phyloP scores from a whole-genome alignment of 2,797 vertebrate genomes.

The Enteromius radiatus region DNA sequence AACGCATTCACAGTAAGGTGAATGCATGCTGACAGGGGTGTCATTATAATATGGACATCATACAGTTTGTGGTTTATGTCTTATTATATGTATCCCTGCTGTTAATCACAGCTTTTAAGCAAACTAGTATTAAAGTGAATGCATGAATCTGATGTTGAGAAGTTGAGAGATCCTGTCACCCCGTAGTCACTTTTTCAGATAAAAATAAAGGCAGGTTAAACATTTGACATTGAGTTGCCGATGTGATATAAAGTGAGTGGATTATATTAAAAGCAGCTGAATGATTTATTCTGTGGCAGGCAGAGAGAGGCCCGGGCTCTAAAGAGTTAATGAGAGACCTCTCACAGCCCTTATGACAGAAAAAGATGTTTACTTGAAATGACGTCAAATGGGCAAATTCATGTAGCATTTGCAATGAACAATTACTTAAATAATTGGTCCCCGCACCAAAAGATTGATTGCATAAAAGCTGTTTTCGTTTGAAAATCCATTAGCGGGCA shows the following conservation, averaged over 20 bases:
- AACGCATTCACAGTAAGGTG: constrained; percentile 4
- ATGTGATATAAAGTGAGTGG: constrained; percentile 7
- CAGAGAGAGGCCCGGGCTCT: constrained; percentile 62
- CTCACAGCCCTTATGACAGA: constrained; percentile 71
- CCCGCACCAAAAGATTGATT: constrained; percentile 83
- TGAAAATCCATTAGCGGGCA: constrained; percentile 83
- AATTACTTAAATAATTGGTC: constrained; percentile 87
- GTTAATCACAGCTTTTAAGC: not conserved
- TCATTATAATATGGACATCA: not conserved
- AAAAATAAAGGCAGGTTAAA: not conserved
- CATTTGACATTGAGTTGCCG: not conserved
- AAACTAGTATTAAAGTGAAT: not conserved
- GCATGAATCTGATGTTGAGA: not conserved
- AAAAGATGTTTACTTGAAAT: constrained; percentile 71
- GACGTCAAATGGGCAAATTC: constrained; percentile 81
- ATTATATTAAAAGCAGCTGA: constrained; percentile 26
- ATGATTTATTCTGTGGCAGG: constrained; percentile 58
- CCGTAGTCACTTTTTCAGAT: not conserved
- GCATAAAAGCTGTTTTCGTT: constrained; percentile 85
- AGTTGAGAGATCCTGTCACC: not conserved
- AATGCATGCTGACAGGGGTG: constrained; percentile 4
- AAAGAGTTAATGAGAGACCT: constrained; percentile 72
- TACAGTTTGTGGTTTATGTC: not conserved
- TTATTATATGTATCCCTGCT: not conserved
- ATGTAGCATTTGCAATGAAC: constrained; percentile 81